phyloP scores from a whole-genome alignment of 1,140 invertebrate genomes.

The Bombus vancouverensis region DNA sequence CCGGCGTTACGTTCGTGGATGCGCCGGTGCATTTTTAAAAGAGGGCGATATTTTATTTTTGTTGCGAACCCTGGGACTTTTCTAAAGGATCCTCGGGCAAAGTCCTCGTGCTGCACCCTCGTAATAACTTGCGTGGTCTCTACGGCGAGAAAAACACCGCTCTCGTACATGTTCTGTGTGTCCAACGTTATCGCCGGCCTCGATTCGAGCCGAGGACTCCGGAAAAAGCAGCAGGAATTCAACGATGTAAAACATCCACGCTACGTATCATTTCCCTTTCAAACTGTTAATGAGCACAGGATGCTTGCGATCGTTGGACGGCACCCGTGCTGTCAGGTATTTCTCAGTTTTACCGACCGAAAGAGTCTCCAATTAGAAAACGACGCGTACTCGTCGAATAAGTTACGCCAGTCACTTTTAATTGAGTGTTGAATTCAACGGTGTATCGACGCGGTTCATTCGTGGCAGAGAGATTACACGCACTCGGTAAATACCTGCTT shows the following conservation, averaged over 20 bases:
- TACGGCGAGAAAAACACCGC: constrained; percentile 41
- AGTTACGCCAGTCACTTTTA: constrained; percentile 38
- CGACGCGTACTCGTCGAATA: constrained; percentile 39
- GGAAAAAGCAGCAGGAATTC: constrained; percentile 26
- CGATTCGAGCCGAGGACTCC: constrained; percentile 14
- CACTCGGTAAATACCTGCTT: constrained; percentile 9
- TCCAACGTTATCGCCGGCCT: background rate
- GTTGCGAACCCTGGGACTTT: constrained; percentile 40
- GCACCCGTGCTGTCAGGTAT: background rate
- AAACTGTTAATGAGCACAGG: constrained; percentile 48
- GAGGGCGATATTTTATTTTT: constrained; percentile 50
- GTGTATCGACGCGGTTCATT: constrained; percentile 10
- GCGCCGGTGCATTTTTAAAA: constrained; percentile 45
- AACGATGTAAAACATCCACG: constrained; percentile 42
- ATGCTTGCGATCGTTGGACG: background rate
- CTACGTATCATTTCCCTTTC: constrained; percentile 53
- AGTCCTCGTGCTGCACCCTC: constrained; percentile 40
- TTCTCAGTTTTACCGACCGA: constrained; percentile 17
- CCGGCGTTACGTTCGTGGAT: constrained; percentile 32
- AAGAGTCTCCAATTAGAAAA: constrained; percentile 45
- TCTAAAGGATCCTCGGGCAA: constrained; percentile 43
- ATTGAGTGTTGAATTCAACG: constrained; percentile 22
- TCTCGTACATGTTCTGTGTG: constrained; percentile 15
- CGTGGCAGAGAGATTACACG: background rate
- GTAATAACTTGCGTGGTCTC: constrained; percentile 33